Evolutionary conservation across 2,888 invertebrate species (phyloP), one percentile per base, ranked within the genome.

Genomic region (Polydesmus complanatus): DNA sequence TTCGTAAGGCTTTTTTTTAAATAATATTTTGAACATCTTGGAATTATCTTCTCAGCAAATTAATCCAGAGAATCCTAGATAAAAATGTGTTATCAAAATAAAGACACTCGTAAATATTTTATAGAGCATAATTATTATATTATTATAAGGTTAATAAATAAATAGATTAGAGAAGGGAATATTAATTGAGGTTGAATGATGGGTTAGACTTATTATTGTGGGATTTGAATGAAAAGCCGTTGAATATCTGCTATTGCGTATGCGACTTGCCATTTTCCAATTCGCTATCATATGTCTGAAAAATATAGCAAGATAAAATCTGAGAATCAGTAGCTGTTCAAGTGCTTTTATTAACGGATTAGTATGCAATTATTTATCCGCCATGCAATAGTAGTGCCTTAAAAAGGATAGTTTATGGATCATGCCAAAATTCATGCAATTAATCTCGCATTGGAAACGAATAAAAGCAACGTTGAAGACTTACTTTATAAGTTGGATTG

Each of bases 401-500:
- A n/a, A n/a, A n/a, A n/a, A n/a, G n/a, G n/a, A n/a, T n/a, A n/a
- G n/a, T n/a, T n/a, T n/a, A n/a, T n/a, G n/a, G n/a, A n/a, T n/a
- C n/a, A n/a, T n/a, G n/a, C n/a, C n/a, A n/a, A n/a, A n/a, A n/a
- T n/a, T n/a, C n/a, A n/a, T n/a, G n/a, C n/a, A n/a, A n/a, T n/a
- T n/a, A n/a, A n/a, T n/a, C n/a, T n/a, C n/a, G n/a, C n/a, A n/a
- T n/a, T n/a, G n/a, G n/a, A n/a, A n/a, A n/a, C n/a, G n/a, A n/a
- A n/a, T n/a, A n/a, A n/a, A n/a, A n/a, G n/a, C n/a, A n/a, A n/a
- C n/a, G n/a, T n/a, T n/a, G n/a, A n/a, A n/a, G n/a, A 22, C 51
- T 68, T 73, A 91, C 87, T 82, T 92, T 92, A 79, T 91, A 92
- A 69, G 90, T 89, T 54, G 91, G 91, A 77, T 91, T 92, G 74